Percentiles rank a stretch among this genome's conserved stretches.
Conservation (phyloP, 2,888 invertebrate genomes). For the Reticulitermes lucifugus region DNA sequence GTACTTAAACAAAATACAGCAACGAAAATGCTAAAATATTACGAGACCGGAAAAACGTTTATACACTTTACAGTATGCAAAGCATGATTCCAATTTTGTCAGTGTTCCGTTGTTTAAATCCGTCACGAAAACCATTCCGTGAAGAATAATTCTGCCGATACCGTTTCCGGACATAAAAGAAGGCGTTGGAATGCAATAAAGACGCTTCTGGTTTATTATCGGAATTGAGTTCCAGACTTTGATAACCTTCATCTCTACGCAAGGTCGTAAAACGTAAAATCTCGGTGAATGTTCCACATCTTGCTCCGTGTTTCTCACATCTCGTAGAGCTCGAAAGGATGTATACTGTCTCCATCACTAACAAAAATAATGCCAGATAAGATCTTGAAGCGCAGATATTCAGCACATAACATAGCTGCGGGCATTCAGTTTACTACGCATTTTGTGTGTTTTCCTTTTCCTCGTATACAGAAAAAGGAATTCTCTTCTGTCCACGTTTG, state of each 20-base stretch:
- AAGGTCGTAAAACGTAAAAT: neutral
- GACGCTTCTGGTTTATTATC: neutral
- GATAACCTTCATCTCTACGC: neutral
- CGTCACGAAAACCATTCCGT: neutral
- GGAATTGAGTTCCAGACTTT: neutral
- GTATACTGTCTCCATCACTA: slow-evolving; percentile 5
- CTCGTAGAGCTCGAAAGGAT: neutral
- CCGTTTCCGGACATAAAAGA: slow-evolving; percentile 15
- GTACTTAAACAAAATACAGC: no score
- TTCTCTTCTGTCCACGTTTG: neutral
- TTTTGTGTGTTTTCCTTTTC: neutral
- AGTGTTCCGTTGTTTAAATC: no score
- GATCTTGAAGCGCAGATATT: neutral
- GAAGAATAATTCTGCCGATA: neutral
- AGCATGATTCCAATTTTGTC: no score
- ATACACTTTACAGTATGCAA: no score
- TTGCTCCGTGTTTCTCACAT: neutral
- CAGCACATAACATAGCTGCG: neutral
- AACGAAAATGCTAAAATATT: no score
- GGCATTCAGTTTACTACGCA: neutral
- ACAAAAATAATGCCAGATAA: neutral
- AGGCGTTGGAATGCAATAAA: slow-evolving; percentile 3
- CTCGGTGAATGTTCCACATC: neutral
- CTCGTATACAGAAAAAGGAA: neutral
- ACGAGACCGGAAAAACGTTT: no score